Percentiles rank a stretch among this genome's conserved stretches.
These are phyloP conservation scores for Itoplectis maculator DNA, from an alignment of 2,888 invertebrate genomes.

Conservation along the genomic window DNA sequence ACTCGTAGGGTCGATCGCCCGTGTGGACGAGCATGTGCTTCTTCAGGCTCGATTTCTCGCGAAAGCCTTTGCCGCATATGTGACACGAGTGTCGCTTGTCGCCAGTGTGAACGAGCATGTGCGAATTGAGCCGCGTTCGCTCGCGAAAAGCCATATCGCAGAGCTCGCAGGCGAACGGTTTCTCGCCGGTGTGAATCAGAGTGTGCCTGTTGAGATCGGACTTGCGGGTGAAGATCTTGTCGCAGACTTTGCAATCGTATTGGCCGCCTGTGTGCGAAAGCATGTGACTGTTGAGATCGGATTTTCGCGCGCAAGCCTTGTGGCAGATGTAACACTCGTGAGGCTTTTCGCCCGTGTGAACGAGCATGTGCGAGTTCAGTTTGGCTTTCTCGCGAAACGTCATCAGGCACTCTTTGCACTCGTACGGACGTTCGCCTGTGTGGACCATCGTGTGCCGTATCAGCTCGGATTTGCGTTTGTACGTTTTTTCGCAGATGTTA, in stretches of 20 bases:
- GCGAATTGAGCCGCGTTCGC: constrained; percentile 80
- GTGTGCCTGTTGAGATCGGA: constrained; percentile 82
- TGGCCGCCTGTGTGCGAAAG: constrained; percentile 82
- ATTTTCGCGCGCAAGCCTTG: constrained; percentile 82
- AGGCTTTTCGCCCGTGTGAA: constrained; percentile 82
- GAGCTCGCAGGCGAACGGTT: constrained; percentile 80
- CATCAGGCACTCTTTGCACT: constrained; percentile 83
- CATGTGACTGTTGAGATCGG: constrained; percentile 83
- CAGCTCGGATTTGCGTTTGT: constrained; percentile 81
- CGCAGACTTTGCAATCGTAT: constrained; percentile 82
- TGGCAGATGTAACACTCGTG: constrained; percentile 82
- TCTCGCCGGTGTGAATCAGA: constrained; percentile 81
- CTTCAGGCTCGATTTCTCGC: constrained; percentile 78
- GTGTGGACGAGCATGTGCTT: constrained; percentile 81
- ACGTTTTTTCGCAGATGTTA: constrained; percentile 81
- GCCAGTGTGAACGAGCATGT: constrained; percentile 80
- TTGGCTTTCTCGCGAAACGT: constrained; percentile 82
- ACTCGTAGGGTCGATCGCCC: constrained; percentile 80
- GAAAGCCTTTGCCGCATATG: constrained; percentile 80
- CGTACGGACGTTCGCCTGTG: constrained; percentile 82
- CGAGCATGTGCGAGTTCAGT: constrained; percentile 82
- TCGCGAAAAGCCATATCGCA: constrained; percentile 82
- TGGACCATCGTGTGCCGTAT: constrained; percentile 82
- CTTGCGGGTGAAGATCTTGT: constrained; percentile 82
- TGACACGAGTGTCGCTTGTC: constrained; percentile 80